Evolutionary conservation across 2,797 vertebrate species (phyloP).

Genomic region (Typhlichthys eigenmanni): DNA sequence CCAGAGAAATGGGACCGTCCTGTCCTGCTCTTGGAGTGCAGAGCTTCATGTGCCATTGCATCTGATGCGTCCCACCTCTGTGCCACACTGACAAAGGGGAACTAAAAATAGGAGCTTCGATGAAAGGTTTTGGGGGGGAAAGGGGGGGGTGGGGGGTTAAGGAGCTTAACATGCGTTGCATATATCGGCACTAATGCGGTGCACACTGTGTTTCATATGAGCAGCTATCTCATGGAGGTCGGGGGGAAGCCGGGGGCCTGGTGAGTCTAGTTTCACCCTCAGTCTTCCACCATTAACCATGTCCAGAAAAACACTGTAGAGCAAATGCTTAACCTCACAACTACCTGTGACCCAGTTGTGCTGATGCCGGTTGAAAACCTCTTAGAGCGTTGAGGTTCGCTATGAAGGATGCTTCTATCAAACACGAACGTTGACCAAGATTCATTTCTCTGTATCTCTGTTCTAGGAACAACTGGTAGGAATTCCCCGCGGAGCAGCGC

Average conservation of each 20-base stretch:
- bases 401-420: no score
- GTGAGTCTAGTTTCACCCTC: neutral
- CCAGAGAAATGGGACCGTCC: constrained; percentile 34
- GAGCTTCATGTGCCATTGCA: constrained; percentile 42
- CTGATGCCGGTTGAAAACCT: no score
- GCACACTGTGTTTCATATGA: neutral
- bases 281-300: no score
- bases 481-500: no score
- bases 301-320: no score
- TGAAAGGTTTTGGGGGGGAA: constrained; percentile 35
- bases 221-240: neutral
- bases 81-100: constrained; percentile 20
- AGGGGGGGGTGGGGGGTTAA: constrained; percentile 27
- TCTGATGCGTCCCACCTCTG: constrained; percentile 42
- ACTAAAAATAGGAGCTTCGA: constrained; percentile 56
- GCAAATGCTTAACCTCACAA: no score
- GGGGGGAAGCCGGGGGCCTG: neutral
- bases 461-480: no score
- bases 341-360: no score
- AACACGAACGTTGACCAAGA: no score
- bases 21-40: constrained; percentile 26
- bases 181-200: constrained; percentile 15
- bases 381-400: no score
- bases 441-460: no score
- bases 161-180: constrained; percentile 13